phyloP scores from a whole-genome alignment of 2,888 invertebrate genomes.

The Blastobasis lacticolella region DNA sequence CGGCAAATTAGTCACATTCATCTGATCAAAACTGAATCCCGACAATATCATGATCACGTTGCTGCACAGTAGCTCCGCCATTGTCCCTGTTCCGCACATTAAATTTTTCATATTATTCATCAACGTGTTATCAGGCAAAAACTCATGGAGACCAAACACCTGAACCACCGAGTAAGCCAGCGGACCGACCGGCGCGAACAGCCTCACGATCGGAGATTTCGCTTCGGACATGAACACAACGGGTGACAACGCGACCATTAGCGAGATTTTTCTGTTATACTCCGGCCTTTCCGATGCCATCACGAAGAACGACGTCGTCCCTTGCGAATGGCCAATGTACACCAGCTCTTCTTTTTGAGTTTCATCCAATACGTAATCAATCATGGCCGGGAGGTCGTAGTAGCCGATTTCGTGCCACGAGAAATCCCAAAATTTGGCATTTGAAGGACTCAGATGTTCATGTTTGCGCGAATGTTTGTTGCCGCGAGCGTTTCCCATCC shows the following conservation, averaged over 20 bases:
- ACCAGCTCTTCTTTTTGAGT: slow-evolving; percentile 67
- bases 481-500: slow-evolving; percentile 87
- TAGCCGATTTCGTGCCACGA: slow-evolving; percentile 88
- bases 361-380: slow-evolving; percentile 77
- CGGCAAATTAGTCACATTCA: neutral
- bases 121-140: slow-evolving; percentile 63
- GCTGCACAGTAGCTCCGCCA: neutral
- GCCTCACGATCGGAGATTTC: slow-evolving; percentile 40
- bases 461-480: slow-evolving; percentile 78
- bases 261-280: slow-evolving; percentile 69
- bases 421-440: slow-evolving; percentile 76
- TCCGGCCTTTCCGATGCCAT: slow-evolving; percentile 68
- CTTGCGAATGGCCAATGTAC: slow-evolving; percentile 82
- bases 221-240: slow-evolving; percentile 67
- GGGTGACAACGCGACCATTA: slow-evolving; percentile 74
- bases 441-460: slow-evolving; percentile 31
- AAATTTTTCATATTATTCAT: neutral
- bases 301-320: slow-evolving; percentile 75
- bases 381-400: slow-evolving; percentile 85
- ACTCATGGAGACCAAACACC: slow-evolving; percentile 73
- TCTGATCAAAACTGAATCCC: neutral
- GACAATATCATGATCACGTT: neutral
- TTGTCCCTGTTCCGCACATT: neutral
- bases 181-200: slow-evolving; percentile 35
- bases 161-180: slow-evolving; percentile 29